Percentiles rank a stretch among this genome's conserved stretches.
Evolutionary conservation across 2,797 vertebrate species (phyloP).

Genomic region (Argyrosomus regius): DNA sequence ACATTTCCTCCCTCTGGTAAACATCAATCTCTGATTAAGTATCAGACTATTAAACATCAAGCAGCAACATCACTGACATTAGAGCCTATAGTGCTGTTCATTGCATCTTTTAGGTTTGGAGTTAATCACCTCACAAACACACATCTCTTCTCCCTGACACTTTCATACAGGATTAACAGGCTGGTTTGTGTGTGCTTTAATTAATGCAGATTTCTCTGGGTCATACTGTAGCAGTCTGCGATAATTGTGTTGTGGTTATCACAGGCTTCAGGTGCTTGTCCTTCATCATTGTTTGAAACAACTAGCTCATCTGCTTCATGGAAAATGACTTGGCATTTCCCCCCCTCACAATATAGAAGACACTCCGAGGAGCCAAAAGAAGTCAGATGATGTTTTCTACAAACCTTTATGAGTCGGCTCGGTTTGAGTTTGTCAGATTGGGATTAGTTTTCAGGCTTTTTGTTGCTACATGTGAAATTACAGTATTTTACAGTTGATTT

Average conservation of each 20-base stretch:
- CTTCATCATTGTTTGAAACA: slow-evolving; percentile 73
- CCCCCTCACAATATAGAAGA: slow-evolving; percentile 12
- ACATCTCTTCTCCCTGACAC: slow-evolving; percentile 80
- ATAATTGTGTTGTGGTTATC: slow-evolving; percentile 78
- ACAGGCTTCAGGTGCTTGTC: slow-evolving; percentile 75
- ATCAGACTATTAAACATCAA: slow-evolving; percentile 78
- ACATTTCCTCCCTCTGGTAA: slow-evolving; percentile 82
- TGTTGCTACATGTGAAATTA: neutral
- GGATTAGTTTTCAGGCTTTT: slow-evolving; percentile 12
- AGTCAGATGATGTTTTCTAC: slow-evolving; percentile 21
- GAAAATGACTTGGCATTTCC: slow-evolving; percentile 62
- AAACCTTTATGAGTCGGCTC: neutral
- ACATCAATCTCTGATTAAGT: slow-evolving; percentile 80
- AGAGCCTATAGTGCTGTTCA: slow-evolving; percentile 85
- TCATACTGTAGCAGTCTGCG: slow-evolving; percentile 69
- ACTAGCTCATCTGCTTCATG: slow-evolving; percentile 62
- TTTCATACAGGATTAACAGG: slow-evolving; percentile 79
- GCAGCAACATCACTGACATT: slow-evolving; percentile 83
- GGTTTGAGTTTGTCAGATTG: slow-evolving; percentile 10
- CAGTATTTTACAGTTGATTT: neutral
- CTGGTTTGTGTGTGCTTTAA: slow-evolving; percentile 65
- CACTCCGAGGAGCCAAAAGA: slow-evolving; percentile 17
- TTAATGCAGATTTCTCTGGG: slow-evolving; percentile 78
- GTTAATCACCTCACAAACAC: slow-evolving; percentile 90
- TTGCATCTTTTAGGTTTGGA: slow-evolving; percentile 86